phyloP scores from a whole-genome alignment of 1,140 invertebrate genomes.

The Pogonus chalceus region DNA sequence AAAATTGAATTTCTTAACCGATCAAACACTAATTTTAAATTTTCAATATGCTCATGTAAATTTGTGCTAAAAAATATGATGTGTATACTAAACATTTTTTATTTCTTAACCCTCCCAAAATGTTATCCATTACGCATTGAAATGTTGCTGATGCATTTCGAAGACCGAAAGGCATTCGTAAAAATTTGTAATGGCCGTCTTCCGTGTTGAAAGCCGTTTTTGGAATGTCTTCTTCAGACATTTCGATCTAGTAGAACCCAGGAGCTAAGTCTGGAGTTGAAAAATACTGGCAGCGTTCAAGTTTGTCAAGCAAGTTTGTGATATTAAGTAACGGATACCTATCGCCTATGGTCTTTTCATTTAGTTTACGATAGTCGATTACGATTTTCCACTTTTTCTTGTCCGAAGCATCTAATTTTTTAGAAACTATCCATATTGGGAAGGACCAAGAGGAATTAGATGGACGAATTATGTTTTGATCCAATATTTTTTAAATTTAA shows the following conservation, averaged over 20 bases:
- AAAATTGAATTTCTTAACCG: neutral
- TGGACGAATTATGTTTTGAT: slow-evolving; percentile 18
- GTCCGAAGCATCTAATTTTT: too few species aligned
- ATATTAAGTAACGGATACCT: slow-evolving; percentile 21
- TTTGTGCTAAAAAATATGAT: slow-evolving; percentile 27
- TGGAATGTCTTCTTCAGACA: slow-evolving; percentile 23
- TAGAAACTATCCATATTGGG: slow-evolving; percentile 20
- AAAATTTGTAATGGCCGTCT: slow-evolving; percentile 23
- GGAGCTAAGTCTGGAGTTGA: slow-evolving; percentile 30
- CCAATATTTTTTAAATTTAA: slow-evolving; percentile 17
- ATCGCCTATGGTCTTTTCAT: slow-evolving; percentile 25
- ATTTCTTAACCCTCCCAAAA: slow-evolving; percentile 22
- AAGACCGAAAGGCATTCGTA: slow-evolving; percentile 23
- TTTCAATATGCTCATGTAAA: slow-evolving; percentile 25
- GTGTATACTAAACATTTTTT: slow-evolving; percentile 28
- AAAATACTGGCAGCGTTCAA: slow-evolving; percentile 12
- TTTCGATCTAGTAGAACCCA: slow-evolving; percentile 38
- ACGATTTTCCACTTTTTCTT: slow-evolving; percentile 26
- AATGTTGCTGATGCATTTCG: slow-evolving; percentile 20
- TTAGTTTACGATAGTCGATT: slow-evolving; percentile 28
- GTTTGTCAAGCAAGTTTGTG: slow-evolving; percentile 12
- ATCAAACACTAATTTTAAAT: neutral
- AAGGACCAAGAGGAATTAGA: slow-evolving; percentile 15
- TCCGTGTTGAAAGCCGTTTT: slow-evolving; percentile 34
- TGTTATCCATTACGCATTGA: slow-evolving; percentile 26